A percentile compares a stretch with the other conserved stretches of the same genome.
Conservation (phyloP, 2,888 invertebrate genomes). For the Zaprionus lineosus region DNA sequence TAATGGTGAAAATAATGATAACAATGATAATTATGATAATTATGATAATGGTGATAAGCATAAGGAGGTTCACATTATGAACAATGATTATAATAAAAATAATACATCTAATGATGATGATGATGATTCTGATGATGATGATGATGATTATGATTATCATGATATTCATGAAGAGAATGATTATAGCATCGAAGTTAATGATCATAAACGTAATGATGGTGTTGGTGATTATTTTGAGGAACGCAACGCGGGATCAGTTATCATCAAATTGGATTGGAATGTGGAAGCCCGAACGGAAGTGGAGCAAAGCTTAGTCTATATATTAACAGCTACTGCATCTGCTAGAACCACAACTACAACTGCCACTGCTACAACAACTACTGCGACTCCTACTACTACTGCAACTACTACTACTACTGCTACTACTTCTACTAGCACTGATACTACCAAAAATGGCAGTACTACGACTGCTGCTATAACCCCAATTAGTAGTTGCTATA, state of each 20-base stretch:
- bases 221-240: slow-evolving; percentile 3
- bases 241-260: slow-evolving; percentile 39
- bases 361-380: slow-evolving; percentile 12
- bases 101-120: slow-evolving; percentile 15
- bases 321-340: slow-evolving; percentile 17
- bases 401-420: slow-evolving; percentile 37
- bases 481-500: slow-evolving; percentile 64
- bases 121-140: slow-evolving; percentile 14
- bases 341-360: too few relatives aligned
- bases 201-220: slow-evolving; percentile 14
- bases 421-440: slow-evolving; percentile 19
- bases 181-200: slow-evolving; percentile 12
- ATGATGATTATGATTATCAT: too few relatives aligned
- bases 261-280: neutral
- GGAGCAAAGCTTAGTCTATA: neutral
- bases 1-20: slow-evolving; percentile 22
- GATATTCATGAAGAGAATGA: too few relatives aligned
- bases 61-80: slow-evolving; percentile 22
- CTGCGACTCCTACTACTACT: slow-evolving; percentile 18
- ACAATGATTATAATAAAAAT: slow-evolving; percentile 24
- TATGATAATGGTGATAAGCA: slow-evolving; percentile 18
- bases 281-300: slow-evolving; percentile 10
- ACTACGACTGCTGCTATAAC: slow-evolving; percentile 49
- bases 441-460: slow-evolving; percentile 36
- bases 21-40: slow-evolving; percentile 23